These are phyloP conservation scores for Equus przewalskii DNA, from an alignment of 2,113 vertebrate species.

Conservation along the genomic window DNA sequence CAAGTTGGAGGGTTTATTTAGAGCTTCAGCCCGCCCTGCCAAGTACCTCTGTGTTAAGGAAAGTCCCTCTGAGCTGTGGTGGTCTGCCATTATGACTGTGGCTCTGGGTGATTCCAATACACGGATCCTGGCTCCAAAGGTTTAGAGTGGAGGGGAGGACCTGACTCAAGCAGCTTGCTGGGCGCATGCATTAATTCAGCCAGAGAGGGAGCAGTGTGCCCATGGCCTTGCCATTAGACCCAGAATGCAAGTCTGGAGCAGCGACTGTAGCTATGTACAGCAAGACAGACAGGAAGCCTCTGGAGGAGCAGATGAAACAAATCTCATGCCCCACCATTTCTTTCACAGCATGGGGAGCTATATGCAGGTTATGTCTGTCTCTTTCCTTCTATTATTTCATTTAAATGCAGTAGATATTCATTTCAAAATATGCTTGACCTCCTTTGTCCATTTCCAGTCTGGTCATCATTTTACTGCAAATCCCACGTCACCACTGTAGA, in stretches of 20 bases:
- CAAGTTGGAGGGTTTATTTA: background rate
- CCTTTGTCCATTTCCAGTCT: constrained; percentile 55
- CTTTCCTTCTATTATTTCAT: background rate
- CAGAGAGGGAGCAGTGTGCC: background rate
- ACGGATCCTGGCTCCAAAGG: background rate
- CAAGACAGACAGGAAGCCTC: constrained; percentile 16
- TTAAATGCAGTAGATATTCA: background rate
- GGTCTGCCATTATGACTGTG: background rate
- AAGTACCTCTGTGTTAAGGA: background rate
- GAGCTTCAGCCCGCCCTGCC: background rate
- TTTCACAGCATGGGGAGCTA: background rate
- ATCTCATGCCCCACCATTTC: background rate
- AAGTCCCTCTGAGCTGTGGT: background rate
- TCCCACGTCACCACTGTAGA: constrained; percentile 64
- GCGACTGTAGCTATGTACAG: background rate
- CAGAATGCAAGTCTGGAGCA: background rate
- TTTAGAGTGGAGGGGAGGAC: background rate
- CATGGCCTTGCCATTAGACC: background rate
- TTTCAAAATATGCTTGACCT: constrained; percentile 4
- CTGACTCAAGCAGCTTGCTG: background rate
- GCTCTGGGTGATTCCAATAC: background rate
- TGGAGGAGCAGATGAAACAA: background rate
- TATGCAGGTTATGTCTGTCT: background rate
- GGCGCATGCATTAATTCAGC: background rate
- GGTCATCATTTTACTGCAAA: constrained; percentile 58